Evolutionary conservation across 1,140 invertebrate species (phyloP), one percentile per base, ranked within the genome.

Genomic region (Procambarus virginalis): DNA sequence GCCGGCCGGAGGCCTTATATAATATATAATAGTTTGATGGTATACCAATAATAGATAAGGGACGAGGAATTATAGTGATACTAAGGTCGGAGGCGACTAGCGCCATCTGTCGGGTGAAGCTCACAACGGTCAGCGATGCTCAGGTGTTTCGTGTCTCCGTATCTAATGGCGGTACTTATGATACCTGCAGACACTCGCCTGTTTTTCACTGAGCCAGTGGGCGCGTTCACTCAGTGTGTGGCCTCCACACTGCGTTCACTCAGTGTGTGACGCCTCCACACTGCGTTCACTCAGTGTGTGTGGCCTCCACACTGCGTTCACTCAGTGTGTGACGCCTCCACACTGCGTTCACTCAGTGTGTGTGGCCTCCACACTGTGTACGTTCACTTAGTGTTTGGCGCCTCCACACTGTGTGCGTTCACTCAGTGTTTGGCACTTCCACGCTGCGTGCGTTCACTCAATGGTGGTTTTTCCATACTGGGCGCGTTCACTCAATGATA

Each of bases 151-250:
- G 68, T 73, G 68, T 73, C 68, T 34, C 6, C 6, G 22, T 73
- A 9, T 73, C n/a, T 73, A 73, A 73, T 73, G n/a, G 22, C 68
- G 22, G 68, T n/a, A 73, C 68, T 73, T 73, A 73, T 73, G 68
- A 73, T 73, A 68, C 20, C 64, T 68, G 12, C 20, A 2, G 64
- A 68, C 20, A 68, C 64, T 17, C 17, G 14, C 12, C 20, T n/a
- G 64, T 68, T 68, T 68, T 68, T 68, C 17, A 0, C 4, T 17
- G 9, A 10, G 4, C 14, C 64, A 68, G 12, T 17, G 10, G 5
- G 12, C 5, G 8, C 12, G 20, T 68, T 20, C 64, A 8, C 51
- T 55, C 12, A 55, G 51, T 12, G 51, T 68, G 64, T 68, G 64
- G 64, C 20, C 2, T 17, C 64, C 12, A 8, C 51, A 9, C 1